Conservation (phyloP, 2,113 vertebrate species). For the Ceyx cyanopectus region DNA sequence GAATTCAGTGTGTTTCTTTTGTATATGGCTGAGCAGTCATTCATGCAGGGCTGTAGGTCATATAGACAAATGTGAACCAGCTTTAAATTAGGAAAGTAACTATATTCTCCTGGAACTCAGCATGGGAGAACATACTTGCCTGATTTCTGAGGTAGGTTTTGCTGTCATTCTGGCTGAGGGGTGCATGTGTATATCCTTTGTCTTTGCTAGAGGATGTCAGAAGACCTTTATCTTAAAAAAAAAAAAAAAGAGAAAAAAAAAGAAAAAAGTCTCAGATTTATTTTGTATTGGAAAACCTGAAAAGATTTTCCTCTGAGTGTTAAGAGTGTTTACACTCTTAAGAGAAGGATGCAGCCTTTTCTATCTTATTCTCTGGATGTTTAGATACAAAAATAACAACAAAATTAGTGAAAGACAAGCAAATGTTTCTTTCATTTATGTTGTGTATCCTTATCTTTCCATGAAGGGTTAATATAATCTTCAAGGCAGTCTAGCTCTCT, state of each 20-base stretch:
- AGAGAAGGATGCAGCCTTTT: not conserved
- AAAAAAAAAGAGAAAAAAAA: fast-evolving
- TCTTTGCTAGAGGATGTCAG: not conserved
- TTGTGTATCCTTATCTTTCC: not conserved
- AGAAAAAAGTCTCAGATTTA: not conserved
- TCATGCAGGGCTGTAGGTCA: not conserved
- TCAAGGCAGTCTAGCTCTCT: not conserved
- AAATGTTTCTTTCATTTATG: not conserved
- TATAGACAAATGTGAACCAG: not conserved
- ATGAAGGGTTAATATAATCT: not conserved
- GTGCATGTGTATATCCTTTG: not conserved
- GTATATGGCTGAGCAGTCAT: not conserved
- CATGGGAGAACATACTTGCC: not conserved
- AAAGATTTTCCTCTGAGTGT: not conserved
- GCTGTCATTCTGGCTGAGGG: not conserved
- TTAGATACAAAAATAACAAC: not conserved
- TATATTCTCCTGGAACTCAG: not conserved
- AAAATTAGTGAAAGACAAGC: not conserved
- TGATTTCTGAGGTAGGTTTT: not conserved
- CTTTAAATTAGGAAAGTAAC: not conserved
- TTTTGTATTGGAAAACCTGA: not conserved
- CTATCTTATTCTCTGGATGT: not conserved
- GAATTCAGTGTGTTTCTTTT: not conserved
- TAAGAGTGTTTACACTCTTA: not conserved
- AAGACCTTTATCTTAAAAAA: not conserved